These are phyloP conservation scores for Clarias magur DNA, from an alignment of 2,113 vertebrate genomes.

Conservation along the genomic window DNA sequence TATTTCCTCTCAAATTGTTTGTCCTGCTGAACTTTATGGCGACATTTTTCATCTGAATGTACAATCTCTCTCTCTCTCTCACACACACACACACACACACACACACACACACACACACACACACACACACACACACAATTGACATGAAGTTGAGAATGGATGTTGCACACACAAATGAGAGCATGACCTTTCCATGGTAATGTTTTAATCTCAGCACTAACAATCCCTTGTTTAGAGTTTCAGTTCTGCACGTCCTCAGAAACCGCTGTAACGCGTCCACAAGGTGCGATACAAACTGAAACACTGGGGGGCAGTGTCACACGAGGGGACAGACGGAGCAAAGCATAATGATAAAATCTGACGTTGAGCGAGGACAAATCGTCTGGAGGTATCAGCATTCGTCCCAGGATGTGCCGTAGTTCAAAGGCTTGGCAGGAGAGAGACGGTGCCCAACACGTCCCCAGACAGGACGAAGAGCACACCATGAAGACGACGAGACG, in stretches of 20 bases:
- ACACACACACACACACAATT: slow-evolving; percentile 1
- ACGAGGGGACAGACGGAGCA: not conserved
- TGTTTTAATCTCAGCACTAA: not conserved
- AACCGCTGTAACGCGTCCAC: not conserved
- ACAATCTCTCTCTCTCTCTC: not conserved
- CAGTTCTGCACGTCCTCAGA: not conserved
- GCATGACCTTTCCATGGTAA: not conserved
- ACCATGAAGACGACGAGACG: not conserved
- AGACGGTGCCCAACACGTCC: no score
- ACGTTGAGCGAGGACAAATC: not conserved
- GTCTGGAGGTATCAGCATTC: not conserved
- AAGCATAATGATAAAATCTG: not conserved
- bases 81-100: no score
- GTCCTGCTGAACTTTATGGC: not conserved
- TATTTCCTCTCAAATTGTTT: not conserved
- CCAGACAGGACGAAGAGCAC: not conserved
- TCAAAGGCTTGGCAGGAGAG: not conserved
- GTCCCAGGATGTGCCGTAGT: not conserved
- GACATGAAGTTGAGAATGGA: not conserved
- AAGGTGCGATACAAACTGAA: not conserved
- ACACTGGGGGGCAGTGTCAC: not conserved
- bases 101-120: not conserved
- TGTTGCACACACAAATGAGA: not conserved
- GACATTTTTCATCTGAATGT: not conserved
- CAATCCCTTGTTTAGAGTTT: not conserved